Percentiles rank a stretch among this genome's conserved stretches.
phyloP scores from a whole-genome alignment of 2,888 invertebrate genomes.

The Cataglyphis rosenhaueri region DNA sequence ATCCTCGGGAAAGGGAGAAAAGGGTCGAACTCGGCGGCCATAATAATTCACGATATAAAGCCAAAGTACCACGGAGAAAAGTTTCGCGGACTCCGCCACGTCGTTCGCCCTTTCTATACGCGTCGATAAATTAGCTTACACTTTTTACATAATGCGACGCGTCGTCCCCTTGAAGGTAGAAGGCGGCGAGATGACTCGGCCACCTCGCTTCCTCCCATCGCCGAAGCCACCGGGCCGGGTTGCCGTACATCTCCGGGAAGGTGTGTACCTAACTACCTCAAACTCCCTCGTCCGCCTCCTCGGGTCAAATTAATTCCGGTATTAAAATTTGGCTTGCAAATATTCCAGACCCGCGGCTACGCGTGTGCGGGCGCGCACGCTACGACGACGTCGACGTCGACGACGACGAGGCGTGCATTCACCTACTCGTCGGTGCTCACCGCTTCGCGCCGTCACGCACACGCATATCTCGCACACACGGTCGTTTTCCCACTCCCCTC shows the following conservation, averaged over 20 bases:
- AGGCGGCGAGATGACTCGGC: conserved; percentile 28
- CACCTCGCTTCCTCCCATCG: not conserved
- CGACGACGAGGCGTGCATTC: conserved; percentile 60
- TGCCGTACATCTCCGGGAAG: conserved; percentile 55
- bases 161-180: conserved; percentile 46
- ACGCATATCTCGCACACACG: conserved; percentile 27
- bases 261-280: conserved; percentile 77
- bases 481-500: not conserved
- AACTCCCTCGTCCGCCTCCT: conserved; percentile 77
- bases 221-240: conserved; percentile 1
- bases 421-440: conserved; percentile 62
- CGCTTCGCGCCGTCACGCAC: conserved; percentile 44
- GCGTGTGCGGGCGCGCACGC: conserved; percentile 69
- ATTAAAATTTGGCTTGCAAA: conserved; percentile 86
- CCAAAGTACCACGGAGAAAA: conserved; percentile 74
- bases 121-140: conserved; percentile 82
- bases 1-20: conserved; percentile 66
- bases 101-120: conserved; percentile 41
- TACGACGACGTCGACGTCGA: not conserved
- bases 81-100: conserved; percentile 64
- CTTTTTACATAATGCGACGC: conserved; percentile 76
- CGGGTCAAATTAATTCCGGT: conserved; percentile 86
- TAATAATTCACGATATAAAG: conserved; percentile 84
- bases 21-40: conserved; percentile 65
- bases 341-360: conserved; percentile 84